These are phyloP conservation scores for Neomorphus geoffroyi DNA, from an alignment of 2,797 vertebrate genomes.

Conservation along the genomic window DNA sequence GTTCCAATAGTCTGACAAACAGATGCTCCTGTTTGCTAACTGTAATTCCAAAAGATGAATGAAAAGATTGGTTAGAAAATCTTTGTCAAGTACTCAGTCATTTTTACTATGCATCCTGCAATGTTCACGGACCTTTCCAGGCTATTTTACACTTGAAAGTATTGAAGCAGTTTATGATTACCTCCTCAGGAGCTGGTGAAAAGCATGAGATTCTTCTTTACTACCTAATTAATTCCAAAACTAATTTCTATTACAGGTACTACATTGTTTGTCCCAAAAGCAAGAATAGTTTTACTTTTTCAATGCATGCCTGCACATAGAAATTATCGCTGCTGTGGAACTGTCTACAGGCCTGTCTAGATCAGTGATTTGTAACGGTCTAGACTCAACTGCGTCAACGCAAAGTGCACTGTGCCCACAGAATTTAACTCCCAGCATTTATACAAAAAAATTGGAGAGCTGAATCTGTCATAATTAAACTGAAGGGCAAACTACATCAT, in stretches of 20 bases:
- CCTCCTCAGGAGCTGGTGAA: background rate
- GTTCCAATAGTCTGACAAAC: background rate
- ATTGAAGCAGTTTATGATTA: background rate
- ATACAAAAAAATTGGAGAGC: background rate
- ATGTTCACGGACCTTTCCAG: background rate
- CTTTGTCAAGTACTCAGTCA: background rate
- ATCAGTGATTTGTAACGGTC: background rate
- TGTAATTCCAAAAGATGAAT: background rate
- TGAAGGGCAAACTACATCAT: background rate
- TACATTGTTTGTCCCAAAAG: background rate
- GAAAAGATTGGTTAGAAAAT: background rate
- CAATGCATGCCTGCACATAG: background rate
- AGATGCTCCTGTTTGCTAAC: background rate
- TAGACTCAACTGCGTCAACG: background rate
- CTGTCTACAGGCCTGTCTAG: background rate
- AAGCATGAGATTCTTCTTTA: background rate
- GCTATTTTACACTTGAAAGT: background rate
- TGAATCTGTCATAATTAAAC: background rate
- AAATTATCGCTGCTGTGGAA: background rate
- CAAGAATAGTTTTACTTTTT: background rate
- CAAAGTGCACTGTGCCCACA: background rate
- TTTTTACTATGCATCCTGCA: background rate
- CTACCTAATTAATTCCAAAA: background rate
- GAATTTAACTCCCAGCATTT: background rate
- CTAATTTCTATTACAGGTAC: background rate